A percentile compares a stretch with the other conserved stretches of the same genome.
Evolutionary conservation across 1,140 invertebrate species (phyloP).

Genomic region (Leptopilina clavipes): DNA sequence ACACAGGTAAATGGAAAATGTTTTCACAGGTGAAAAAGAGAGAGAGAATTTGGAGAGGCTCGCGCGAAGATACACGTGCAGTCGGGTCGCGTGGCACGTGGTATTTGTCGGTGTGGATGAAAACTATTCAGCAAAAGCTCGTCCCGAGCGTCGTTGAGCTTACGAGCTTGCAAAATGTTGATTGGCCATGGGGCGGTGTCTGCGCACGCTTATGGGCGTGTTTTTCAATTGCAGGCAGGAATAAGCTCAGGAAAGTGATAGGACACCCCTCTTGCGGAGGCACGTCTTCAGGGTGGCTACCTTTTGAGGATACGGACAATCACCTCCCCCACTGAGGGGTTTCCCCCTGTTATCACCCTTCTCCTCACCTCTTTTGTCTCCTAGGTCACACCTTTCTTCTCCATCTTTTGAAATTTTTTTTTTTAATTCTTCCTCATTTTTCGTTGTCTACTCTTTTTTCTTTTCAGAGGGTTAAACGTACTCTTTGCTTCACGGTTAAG

Average conservation of each 20-base stretch:
- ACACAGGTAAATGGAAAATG: too few relatives aligned
- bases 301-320: conserved; percentile 47
- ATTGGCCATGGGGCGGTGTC: conserved; percentile 72
- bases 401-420: conserved; percentile 38
- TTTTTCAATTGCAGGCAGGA: conserved; percentile 64
- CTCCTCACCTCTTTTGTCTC: conserved; percentile 38
- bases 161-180: conserved; percentile 59
- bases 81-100: conserved; percentile 72
- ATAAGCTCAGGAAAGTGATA: conserved; percentile 67
- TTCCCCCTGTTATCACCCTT: background rate
- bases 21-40: background rate
- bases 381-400: conserved; percentile 49
- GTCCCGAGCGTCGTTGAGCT: conserved; percentile 55
- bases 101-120: conserved; percentile 69
- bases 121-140: conserved; percentile 58
- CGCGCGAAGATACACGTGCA: conserved; percentile 68
- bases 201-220: conserved; percentile 72
- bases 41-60: conserved; percentile 41
- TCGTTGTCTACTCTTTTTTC: too few relatives aligned
- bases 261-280: conserved; percentile 61
- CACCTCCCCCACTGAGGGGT: conserved; percentile 51
- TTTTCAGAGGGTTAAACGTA: background rate
- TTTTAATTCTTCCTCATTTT: conserved; percentile 15
- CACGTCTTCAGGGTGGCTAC: conserved; percentile 65
- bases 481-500: background rate